Base-by-base conservation (phyloP, 1,140 invertebrate species). In the Leptopilina clavipes region DNA sequence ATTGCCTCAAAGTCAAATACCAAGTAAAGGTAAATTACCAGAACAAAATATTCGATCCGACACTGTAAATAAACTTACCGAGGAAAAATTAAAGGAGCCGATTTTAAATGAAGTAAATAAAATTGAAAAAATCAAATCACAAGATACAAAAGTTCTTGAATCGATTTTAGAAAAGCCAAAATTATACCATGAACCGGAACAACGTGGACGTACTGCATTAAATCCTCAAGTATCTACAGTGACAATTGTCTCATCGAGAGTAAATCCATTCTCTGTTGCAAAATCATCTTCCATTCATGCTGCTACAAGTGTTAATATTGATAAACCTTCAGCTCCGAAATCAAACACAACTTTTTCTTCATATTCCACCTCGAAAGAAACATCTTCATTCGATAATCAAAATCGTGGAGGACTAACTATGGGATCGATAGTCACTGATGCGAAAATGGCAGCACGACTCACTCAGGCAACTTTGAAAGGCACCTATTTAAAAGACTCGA, bases 391-490 rank as follows among this genome's bases (percentile, higher is more conserved):
- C 14, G 48, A 52, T 17, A 52, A 52, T 52, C 12, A 65, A 65
- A 79, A 18, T 22, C 71, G 40, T 14, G 44, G 10, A 31, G 45
- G 14, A 81, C 76, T 25, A 0, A 79, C 77, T 0, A 86, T 89
- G 83, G 82, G 85, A 0, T 87, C 78, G 17, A 87, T 89, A 22
- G 87, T 89, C 2, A 78, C 81, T 0, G 89, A 90, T 48, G 85
- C 84, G 0, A 90, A 91, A 78, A 86, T 89, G 14, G 86, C 86
- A 0, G 84, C 86, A 0, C 86, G 87, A 70, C 76, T 89, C 1
- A 87, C 83, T 70, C 85, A 89, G 52, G 84, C 85, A 1, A 79
- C 80, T 19, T 54, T 86, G 10, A 83, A 82, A 43, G 80, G 75
- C 37, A 80, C 82, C 3, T 59, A 56, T 7, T 37, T 80, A 1